phyloP scores from a whole-genome alignment of 2,888 invertebrate genomes.

The Cephonodes hylas region DNA sequence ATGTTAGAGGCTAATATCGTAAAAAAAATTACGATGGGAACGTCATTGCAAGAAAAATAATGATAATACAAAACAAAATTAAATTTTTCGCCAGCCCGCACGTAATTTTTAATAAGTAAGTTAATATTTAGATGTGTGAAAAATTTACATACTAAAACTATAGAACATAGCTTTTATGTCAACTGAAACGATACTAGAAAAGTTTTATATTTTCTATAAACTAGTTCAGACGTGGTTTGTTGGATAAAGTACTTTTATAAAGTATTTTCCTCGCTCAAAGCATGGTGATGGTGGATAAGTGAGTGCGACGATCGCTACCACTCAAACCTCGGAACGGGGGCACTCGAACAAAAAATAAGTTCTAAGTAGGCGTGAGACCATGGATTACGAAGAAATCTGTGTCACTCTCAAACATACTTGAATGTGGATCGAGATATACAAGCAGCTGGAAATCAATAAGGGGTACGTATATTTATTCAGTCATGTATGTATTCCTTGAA shows the following conservation, averaged over 20 bases:
- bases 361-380: conserved; percentile 3
- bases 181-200: too few species aligned
- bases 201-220: not conserved
- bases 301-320: not conserved
- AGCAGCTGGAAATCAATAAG: too few species aligned
- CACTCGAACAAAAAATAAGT: conserved; percentile 7
- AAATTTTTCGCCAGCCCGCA: too few species aligned
- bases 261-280: conserved; percentile 9
- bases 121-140: too few species aligned
- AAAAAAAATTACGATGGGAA: too few species aligned
- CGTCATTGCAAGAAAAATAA: too few species aligned
- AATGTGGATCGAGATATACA: not conserved
- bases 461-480: too few species aligned
- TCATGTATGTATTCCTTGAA: too few species aligned
- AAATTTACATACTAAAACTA: too few species aligned
- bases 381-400: conserved; percentile 6
- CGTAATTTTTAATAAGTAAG: too few species aligned
- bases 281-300: conserved; percentile 6
- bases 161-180: not conserved
- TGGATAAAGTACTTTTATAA: not conserved
- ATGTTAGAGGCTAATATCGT: not conserved
- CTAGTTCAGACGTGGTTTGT: not conserved
- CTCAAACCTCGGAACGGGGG: not conserved
- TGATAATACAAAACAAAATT: too few species aligned
- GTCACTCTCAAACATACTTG: conserved; percentile 4